Evolutionary conservation across 2,888 invertebrate species (phyloP), one percentile per base, ranked within the genome.

Genomic region (Rhopalosiphum nymphaeae): DNA sequence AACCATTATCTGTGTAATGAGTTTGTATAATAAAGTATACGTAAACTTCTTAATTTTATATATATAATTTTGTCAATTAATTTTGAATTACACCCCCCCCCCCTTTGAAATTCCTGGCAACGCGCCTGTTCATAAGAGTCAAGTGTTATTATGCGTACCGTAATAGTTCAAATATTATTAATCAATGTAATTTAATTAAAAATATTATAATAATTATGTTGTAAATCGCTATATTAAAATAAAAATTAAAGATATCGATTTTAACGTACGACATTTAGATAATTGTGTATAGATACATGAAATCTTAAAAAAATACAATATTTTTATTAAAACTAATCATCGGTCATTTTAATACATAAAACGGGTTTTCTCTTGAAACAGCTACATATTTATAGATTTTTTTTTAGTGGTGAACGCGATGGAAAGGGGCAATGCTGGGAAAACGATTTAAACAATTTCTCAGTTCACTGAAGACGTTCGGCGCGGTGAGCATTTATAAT

Each of bases 381-480:
- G 21, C 78, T 9, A 25, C 21, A 21, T 42, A 78, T 78, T 2
- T 78, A 36, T 78, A 36, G 78, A 36, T 78, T 78, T 42, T 78
- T 78, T 53, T 53, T 53, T 16, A 16, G 21, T 21, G 78, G 78
- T 36, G 78, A 78, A 78, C 36, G 21, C 0, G 2, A 3, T 1
- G 44, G 16, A 2, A 2, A 16, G 89, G 36, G 29, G 61, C 7
- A 42, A 49, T 5, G 49, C 25, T 25, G 67, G 87, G 85, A 67
- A 67, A 88, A 88, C 67, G 92, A 92, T 92, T 92, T 49, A 67
- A 92, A 78, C 88, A 53, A 88, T 92, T 92, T 92, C 67, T 88
- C 92, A 53, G 88, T 92, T 92, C 88, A 53, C 87, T 67, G 92
- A 92, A 67, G 88, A 92, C 88, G 53, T 36, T 42, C 86, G 42